phyloP scores from a whole-genome alignment of 2,797 vertebrate species.

The Sarcophilus harrisii region DNA sequence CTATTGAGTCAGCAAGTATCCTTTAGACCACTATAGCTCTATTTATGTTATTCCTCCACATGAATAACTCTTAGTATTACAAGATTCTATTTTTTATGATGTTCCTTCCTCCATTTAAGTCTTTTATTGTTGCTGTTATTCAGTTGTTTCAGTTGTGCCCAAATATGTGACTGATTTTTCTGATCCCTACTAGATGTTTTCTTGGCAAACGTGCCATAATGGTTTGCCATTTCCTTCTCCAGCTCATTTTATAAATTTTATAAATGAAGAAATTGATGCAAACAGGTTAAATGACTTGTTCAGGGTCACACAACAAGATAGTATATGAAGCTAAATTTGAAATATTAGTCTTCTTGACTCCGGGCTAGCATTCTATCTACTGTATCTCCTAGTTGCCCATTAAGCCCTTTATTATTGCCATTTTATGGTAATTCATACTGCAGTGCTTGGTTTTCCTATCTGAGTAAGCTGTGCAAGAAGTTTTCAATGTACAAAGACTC shows the following conservation, averaged over 20 bases:
- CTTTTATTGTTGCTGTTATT: background rate
- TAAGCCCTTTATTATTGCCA: background rate
- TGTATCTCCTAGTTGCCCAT: background rate
- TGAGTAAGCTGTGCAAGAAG: background rate
- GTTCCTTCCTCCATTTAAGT: background rate
- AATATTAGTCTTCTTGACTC: background rate
- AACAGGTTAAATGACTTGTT: background rate
- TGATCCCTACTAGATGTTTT: background rate
- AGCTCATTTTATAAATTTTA: background rate
- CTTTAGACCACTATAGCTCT: background rate
- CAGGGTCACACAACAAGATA: background rate
- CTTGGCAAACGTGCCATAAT: background rate
- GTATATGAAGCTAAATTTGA: background rate
- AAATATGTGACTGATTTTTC: too few species aligned
- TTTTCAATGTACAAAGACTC: background rate
- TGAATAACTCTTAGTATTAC: background rate
- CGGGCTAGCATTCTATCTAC: background rate
- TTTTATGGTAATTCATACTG: background rate
- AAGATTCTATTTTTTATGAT: background rate
- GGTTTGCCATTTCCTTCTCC: background rate
- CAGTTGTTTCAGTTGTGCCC: background rate
- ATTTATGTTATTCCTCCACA: background rate
- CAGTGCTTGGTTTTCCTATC: background rate
- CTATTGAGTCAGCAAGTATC: background rate
- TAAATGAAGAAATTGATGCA: background rate